phyloP scores from a whole-genome alignment of 2,888 invertebrate species.

The Pteria penguin region DNA sequence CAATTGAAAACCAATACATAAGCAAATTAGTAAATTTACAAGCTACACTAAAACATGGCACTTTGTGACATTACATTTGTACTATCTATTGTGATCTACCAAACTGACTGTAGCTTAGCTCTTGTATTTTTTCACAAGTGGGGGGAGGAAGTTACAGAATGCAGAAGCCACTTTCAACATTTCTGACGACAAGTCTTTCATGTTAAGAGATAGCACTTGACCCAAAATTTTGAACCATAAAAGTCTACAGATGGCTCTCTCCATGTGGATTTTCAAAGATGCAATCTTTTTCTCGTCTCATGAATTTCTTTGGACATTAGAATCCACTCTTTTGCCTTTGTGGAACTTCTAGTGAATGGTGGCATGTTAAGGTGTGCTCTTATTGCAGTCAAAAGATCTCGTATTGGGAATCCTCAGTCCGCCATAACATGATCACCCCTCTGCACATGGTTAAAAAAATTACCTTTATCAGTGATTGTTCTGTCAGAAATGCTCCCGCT shows the following conservation, averaged over 20 bases:
- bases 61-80: too few species aligned
- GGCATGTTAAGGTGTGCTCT: conserved; percentile 20
- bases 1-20: too few species aligned
- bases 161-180: conserved; percentile 14
- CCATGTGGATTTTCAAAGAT: conserved; percentile 10
- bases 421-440: conserved; percentile 11
- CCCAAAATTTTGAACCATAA: conserved; percentile 2
- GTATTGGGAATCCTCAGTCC: conserved; percentile 10
- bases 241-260: conserved; percentile 11
- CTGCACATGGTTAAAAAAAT: not conserved
- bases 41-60: too few species aligned
- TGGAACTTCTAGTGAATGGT: conserved; percentile 3
- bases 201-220: conserved; percentile 9
- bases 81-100: too few species aligned
- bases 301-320: conserved; percentile 14
- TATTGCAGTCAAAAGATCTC: conserved; percentile 13
- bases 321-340: not conserved
- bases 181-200: conserved; percentile 5
- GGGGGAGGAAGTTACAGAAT: conserved; percentile 2
- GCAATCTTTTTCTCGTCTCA: conserved; percentile 18
- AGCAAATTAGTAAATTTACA: too few species aligned
- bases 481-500: too few species aligned
- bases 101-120: too few species aligned
- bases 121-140: conserved; percentile 1
- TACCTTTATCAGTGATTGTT: not conserved